These are phyloP conservation scores for Sander lucioperca DNA, from an alignment of 2,113 vertebrate genomes.

Conservation along the genomic window DNA sequence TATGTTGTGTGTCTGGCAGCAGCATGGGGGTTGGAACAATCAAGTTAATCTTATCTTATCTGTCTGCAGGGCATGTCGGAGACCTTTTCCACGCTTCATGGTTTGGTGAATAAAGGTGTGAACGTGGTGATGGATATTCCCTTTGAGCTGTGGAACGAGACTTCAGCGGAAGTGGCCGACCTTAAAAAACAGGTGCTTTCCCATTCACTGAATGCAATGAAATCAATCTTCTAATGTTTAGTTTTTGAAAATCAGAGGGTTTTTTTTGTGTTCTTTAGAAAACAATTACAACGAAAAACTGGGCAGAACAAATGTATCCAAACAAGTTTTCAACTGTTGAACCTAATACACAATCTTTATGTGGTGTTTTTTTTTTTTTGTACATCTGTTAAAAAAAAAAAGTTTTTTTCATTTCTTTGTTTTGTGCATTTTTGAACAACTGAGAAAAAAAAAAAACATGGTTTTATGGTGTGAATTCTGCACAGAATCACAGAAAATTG, in stretches of 20 bases:
- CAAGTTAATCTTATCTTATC: background rate
- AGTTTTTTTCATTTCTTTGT: no score
- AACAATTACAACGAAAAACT: background rate
- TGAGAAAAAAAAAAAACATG: no score
- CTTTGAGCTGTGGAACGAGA: slow-evolving; percentile 98
- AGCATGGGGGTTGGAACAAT: no score
- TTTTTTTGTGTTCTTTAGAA: no score
- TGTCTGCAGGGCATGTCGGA: slow-evolving; percentile 95
- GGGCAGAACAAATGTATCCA: background rate
- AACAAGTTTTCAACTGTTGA: background rate
- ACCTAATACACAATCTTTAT: background rate
- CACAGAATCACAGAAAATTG: no score
- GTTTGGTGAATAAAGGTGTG: slow-evolving; percentile 95
- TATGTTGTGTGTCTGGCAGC: background rate
- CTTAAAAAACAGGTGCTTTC: slow-evolving; percentile 95
- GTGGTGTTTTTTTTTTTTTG: no score
- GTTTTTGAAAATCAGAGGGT: no score
- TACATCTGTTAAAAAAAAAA: background rate
- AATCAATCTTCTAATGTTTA: background rate
- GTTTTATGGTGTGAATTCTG: no score
- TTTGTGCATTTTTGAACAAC: no score
- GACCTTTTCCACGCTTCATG: slow-evolving; percentile 96
- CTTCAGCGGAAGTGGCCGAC: slow-evolving; percentile 95
- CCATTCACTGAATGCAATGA: background rate
- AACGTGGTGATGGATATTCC: slow-evolving; percentile 99